A percentile compares a stretch with the other conserved stretches of the same genome.
Conservation (phyloP, 1,140 invertebrate genomes). For the Temnothorax nylanderi region DNA sequence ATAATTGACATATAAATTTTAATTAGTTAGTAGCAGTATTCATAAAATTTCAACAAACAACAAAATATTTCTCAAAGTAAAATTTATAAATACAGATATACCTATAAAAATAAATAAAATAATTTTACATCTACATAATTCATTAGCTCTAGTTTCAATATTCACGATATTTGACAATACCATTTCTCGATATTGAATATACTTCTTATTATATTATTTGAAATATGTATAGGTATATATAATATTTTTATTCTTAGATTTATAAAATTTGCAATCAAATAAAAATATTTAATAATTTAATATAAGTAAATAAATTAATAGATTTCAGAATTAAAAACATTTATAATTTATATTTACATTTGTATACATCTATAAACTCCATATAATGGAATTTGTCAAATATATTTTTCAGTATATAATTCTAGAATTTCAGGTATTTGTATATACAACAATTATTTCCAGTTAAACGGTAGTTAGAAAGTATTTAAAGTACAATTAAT, state of each 20-base stretch:
- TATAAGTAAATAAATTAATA: not conserved
- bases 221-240: not conserved
- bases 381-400: not conserved
- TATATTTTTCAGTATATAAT: not conserved
- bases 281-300: not conserved
- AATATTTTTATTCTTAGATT: not conserved
- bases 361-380: not conserved
- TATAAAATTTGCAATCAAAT: not conserved
- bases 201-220: not conserved
- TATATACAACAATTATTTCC: not conserved
- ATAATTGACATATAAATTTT: slow-evolving; percentile 22
- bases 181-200: not conserved
- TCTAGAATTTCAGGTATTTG: not conserved
- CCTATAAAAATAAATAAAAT: not conserved
- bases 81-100: not conserved
- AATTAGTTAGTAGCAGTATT: not conserved
- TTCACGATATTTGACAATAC: not conserved
- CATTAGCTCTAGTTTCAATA: not conserved
- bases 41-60: not conserved
- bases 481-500: slow-evolving; percentile 18
- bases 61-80: not conserved
- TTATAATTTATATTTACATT: not conserved
- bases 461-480: slow-evolving; percentile 1
- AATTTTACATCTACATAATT: not conserved
- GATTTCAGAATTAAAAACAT: not conserved